Base-by-base conservation (phyloP, 2,113 vertebrate genomes). In the Panthera uncia region DNA sequence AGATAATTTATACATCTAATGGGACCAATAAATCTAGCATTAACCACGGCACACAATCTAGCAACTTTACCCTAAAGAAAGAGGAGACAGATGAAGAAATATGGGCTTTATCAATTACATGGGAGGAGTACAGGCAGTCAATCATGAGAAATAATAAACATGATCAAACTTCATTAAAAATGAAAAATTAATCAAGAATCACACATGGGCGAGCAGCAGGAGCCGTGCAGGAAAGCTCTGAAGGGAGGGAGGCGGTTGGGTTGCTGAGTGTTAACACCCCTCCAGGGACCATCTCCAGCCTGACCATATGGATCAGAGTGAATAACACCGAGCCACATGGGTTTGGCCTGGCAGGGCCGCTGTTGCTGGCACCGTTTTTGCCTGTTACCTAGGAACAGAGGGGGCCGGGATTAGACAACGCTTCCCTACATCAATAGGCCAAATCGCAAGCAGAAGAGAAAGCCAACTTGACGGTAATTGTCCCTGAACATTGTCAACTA, bases 271-370 rank as follows among this genome's bases (percentile, higher is more conserved):
- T 99, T 99, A 99, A 99, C 99, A 99, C 99, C 99, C 98, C 99
- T 99, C 99, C 91, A 91, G 99, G 99, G 99, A 99, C 99, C 97
- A 68, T 98, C 98, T 98, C 99, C 98, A 99, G 99, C 99, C 99
- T 99, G 99, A 99, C 99, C 99, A 99, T 99, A 99, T 99, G 99
- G 99, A 99, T 99, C 99, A 98, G 98, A 99, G 99, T 99, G 99
- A 99, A 99, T 99, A 99, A 99, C 99, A 99, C 98, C 97, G 95
- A 99, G 98, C 99, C 99, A 99, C 98, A 99, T 99, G 99, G 99
- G 99, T 98, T 98, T 98, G 99, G 99, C 99, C 99, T 99, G 99
- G 99, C 99, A 99, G 99, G 99, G 98, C 99, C 98, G 98, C 98
- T 98, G 94, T 98, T 98, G 98, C 99, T 99, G 99, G 99, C 99